Evolutionary conservation across 2,888 invertebrate species (phyloP), one percentile per base, ranked within the genome.

Genomic region (Spatulosminthurus flaviceps): DNA sequence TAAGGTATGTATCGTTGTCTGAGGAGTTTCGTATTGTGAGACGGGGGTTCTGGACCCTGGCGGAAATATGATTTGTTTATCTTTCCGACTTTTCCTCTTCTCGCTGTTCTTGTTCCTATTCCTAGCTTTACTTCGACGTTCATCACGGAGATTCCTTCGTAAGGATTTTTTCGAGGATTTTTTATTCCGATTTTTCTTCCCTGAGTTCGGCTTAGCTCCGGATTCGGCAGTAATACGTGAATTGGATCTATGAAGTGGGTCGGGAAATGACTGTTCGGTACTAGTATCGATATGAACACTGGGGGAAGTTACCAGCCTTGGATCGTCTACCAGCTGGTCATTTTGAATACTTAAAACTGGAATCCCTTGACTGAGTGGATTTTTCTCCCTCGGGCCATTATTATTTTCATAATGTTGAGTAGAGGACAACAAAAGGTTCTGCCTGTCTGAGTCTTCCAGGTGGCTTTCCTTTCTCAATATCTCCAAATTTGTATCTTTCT

Each of bases 21-120:
- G 66, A 16, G 82, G 61, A 24, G 21, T n/a, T 19, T 60, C 22
- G 7, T 60, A 24, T 11, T 28, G 42, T 64, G 69, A 34, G 24
- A 71, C 26, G 21, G 72, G 72, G 51, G 74, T 77, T 73, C 42
- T 78, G 29, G 72, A 61, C 9, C 34, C 60, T 22, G 69, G 21
- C 28, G 77, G 72, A 64, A 34, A 71, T 69, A 29, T 74, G 16
- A 69, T 77, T 64, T 81, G 77, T 79, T 79, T 77, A 67, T 79
- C 81, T 75, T 82, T 80, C 51, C 84, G 75, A 60, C 80, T 82
- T 80, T 81, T 78, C 60, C 80, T 80, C 21, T 77, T 76, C 73
- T 81, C 81, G 13, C 80, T 82, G 75, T 80, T 80, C 72, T 77
- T 80, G 51, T 77, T 80, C 26, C 80, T 80, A 79, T 72, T 81